Evolutionary conservation across 2,797 vertebrate genomes (phyloP), one percentile per base, ranked within the genome.

Genomic region (Bradypus variegatus): DNA sequence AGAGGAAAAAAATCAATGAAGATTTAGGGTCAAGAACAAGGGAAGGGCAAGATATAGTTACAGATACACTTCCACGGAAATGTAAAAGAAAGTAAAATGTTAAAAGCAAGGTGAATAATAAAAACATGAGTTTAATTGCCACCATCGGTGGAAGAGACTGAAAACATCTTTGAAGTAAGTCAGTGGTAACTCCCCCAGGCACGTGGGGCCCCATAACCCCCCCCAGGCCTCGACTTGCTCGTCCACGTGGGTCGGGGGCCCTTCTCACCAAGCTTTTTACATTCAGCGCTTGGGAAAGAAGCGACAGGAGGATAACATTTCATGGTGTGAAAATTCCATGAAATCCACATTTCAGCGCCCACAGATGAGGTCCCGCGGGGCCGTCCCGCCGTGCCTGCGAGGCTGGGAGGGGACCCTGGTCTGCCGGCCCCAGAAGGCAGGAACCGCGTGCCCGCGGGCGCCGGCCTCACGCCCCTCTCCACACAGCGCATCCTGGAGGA

Each of bases 401-500:
- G 41, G 41, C 41, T 41, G 4, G 41, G 41, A 41, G 21, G 50
- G 36, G 19, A 6, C 50, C 50, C 36, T 19, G 53, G 53, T 50
- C 14, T 50, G 50, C 50, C 50, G 5, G 8, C 50, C 14, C 53
- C 53, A 18, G 53, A 53, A 53, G 53, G 53, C 14, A 14, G 53
- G 53, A 16, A 16, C 53, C 13, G 12, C 15, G 11, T 53, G 53
- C 53, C 53, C 16, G 53, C 53, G 13, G 53, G 53, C 16, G 12
- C 13, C 15, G 53, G 21, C 58, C 58, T 58, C 58, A 58, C 58
- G 21, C 19, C 55, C 58, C 14, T 91, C 38, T 91, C 73, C 0
- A 14, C 9, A 3, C 96, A 98, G 97, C 98, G 98, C 84, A 98
- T 99, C 81, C 95, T 99, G 95, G 98, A 99, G 95, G 98, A 97